Evolutionary conservation across 2,888 invertebrate species (phyloP).

Genomic region (Acrobasis suavella): DNA sequence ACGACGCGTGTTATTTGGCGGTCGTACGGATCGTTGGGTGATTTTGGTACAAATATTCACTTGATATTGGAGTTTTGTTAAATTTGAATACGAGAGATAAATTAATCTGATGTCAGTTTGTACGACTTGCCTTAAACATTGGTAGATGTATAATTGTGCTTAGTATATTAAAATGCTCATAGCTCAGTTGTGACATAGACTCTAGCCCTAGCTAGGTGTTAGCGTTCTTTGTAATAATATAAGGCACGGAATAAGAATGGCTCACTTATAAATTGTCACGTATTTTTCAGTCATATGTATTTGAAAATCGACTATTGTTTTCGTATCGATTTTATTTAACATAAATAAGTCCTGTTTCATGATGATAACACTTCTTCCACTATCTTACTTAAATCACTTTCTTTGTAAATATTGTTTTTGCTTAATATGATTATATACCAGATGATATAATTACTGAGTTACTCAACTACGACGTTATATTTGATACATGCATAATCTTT

Average conservation of each 20-base stretch:
- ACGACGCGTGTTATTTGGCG: constrained; percentile 47
- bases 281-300: constrained; percentile 27
- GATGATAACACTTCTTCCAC: constrained; percentile 25
- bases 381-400: constrained; percentile 30
- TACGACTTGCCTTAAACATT: constrained; percentile 39
- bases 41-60: constrained; percentile 9
- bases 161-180: constrained; percentile 79
- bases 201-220: constrained; percentile 74
- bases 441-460: constrained; percentile 47
- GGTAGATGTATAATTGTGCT: constrained; percentile 59
- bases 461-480: constrained; percentile 43
- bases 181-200: constrained; percentile 77
- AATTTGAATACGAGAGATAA: not conserved
- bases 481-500: constrained; percentile 70
- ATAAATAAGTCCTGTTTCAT: constrained; percentile 11
- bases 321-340: not conserved
- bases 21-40: constrained; percentile 21
- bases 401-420: constrained; percentile 68
- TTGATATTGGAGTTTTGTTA: constrained; percentile 4
- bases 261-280: constrained; percentile 40
- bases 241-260: constrained; percentile 51
- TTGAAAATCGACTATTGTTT: constrained; percentile 12
- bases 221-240: constrained; percentile 57
- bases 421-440: constrained; percentile 51
- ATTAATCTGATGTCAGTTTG: constrained; percentile 5